Evolutionary conservation across 2,797 vertebrate species (phyloP).

Genomic region (Salmo trutta): DNA sequence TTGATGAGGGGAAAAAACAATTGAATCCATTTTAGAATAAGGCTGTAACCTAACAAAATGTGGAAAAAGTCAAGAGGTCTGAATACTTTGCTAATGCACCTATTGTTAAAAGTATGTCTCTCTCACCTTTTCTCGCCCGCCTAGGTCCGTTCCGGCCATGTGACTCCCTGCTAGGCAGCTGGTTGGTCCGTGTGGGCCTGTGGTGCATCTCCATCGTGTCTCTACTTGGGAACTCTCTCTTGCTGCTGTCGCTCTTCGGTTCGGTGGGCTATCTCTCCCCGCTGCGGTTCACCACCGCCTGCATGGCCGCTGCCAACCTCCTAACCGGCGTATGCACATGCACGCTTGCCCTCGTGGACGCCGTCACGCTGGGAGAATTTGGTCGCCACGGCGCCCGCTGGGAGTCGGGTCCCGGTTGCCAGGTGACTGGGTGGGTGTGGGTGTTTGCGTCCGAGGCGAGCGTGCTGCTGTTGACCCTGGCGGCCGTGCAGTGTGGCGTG

Average conservation of each 20-base stretch:
- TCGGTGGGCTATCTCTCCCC: slow-evolving; percentile 83
- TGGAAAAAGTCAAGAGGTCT: background rate
- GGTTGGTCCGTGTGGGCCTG: slow-evolving; percentile 89
- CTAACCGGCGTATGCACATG: slow-evolving; percentile 86
- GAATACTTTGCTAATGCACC: background rate
- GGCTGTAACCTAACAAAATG: too few relatives aligned
- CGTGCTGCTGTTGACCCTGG: slow-evolving; percentile 87
- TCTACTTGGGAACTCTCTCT: slow-evolving; percentile 84
- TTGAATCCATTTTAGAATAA: too few relatives aligned
- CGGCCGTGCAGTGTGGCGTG: slow-evolving; percentile 86
- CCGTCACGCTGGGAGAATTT: slow-evolving; percentile 87
- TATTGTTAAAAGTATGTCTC: background rate
- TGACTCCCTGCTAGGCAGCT: slow-evolving; percentile 90
- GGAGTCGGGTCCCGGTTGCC: slow-evolving; percentile 87
- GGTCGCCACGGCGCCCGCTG: slow-evolving; percentile 84
- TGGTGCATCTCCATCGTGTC: slow-evolving; percentile 89
- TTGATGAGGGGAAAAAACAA: too few relatives aligned
- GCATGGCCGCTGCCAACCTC: slow-evolving; percentile 87
- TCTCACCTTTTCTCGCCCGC: background rate
- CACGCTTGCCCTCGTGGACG: slow-evolving; percentile 85
- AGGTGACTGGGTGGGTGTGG: slow-evolving; percentile 86
- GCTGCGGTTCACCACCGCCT: slow-evolving; percentile 87
- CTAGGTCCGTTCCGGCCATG: slow-evolving; percentile 95
- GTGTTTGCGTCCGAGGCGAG: slow-evolving; percentile 89
- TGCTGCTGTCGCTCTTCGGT: slow-evolving; percentile 84